Evolutionary conservation across 2,113 vertebrate species (phyloP).

Genomic region (Gopherus evgoodei): DNA sequence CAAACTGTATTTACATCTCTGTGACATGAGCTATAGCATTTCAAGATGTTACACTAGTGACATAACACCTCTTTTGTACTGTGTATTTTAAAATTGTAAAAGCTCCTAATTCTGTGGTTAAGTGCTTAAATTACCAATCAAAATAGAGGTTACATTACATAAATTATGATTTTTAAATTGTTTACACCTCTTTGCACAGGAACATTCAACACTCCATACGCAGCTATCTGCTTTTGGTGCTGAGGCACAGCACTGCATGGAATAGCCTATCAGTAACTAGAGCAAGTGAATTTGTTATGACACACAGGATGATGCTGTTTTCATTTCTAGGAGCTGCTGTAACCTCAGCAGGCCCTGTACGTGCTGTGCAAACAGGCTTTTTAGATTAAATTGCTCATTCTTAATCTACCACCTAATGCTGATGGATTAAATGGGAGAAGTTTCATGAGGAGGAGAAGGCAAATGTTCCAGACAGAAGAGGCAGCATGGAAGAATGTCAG

Average conservation of each 20-base stretch:
- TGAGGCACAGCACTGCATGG: neutral
- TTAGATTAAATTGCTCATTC: neutral
- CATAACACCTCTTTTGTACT: neutral
- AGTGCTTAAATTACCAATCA: neutral
- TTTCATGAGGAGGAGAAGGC: neutral
- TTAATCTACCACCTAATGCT: neutral
- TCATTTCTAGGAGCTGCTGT: neutral
- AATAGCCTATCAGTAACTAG: neutral
- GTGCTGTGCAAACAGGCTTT: neutral
- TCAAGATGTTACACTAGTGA: neutral
- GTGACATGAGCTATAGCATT: neutral
- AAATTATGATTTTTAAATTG: neutral
- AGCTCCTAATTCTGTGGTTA: neutral
- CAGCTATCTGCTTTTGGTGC: neutral
- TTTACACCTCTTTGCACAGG: neutral
- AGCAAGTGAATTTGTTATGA: neutral
- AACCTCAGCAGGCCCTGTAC: neutral
- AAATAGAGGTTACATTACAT: neutral
- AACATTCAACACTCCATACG: neutral
- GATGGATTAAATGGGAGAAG: neutral
- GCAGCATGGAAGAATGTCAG: rapidly evolving
- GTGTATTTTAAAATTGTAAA: neutral
- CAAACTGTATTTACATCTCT: neutral
- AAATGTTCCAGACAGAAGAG: neutral
- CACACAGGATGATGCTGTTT: neutral